Percentiles rank a stretch among this genome's conserved stretches.
Evolutionary conservation across 2,888 invertebrate species (phyloP).

Genomic region (Epinotia demarniana): DNA sequence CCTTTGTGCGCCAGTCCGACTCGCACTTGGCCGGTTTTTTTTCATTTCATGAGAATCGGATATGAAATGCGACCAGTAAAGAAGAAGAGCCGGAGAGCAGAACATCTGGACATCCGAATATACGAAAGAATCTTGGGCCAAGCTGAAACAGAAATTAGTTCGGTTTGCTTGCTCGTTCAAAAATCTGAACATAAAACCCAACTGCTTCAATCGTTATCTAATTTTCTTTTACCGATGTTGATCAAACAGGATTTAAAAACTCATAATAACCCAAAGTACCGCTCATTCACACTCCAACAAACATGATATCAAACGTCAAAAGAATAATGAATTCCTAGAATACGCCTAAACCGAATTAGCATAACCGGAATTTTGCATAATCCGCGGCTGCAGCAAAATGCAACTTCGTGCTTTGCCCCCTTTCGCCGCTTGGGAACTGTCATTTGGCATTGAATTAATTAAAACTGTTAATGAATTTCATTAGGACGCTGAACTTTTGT

Average conservation of each 20-base stretch:
- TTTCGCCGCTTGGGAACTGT: conserved; percentile 55
- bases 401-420: conserved; percentile 53
- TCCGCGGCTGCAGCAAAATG: conserved; percentile 56
- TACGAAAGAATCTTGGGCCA: no score
- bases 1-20: no score
- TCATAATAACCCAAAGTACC: background rate
- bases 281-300: conserved; percentile 7
- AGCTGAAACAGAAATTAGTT: no score
- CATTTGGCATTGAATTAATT: conserved; percentile 64
- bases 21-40: no score
- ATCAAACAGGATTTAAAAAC: background rate
- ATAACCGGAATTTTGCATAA: conserved; percentile 59
- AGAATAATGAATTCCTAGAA: conserved; percentile 45
- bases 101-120: no score
- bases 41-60: no score
- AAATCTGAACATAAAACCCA: no score
- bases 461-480: conserved; percentile 65
- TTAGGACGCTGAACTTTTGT: conserved; percentile 49
- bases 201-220: no score
- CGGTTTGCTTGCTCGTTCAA: no score
- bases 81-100: no score
- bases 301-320: conserved; percentile 29
- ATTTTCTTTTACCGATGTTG: background rate
- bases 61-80: no score
- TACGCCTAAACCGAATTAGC: conserved; percentile 50